A percentile compares a stretch with the other conserved stretches of the same genome.
Conservation (phyloP, 2,797 vertebrate genomes). For the Hephaestus fuliginosus region DNA sequence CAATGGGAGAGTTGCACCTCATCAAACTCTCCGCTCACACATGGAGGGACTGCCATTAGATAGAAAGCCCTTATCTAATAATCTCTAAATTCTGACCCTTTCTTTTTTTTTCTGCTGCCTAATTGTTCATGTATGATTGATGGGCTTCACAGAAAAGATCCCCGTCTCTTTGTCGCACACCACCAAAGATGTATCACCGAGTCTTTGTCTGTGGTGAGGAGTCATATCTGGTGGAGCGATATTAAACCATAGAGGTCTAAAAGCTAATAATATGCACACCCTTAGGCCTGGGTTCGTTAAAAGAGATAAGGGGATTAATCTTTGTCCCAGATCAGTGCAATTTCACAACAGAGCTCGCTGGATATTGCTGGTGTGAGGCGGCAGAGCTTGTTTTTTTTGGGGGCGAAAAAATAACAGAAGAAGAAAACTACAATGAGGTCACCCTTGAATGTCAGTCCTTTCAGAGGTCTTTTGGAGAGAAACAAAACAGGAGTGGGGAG, state of each 20-base stretch:
- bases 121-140: constrained; percentile 68
- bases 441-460: constrained; percentile 59
- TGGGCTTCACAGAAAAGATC: constrained; percentile 44
- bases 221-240: constrained; percentile 61
- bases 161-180: constrained; percentile 36
- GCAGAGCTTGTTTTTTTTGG: constrained; percentile 35
- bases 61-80: constrained; percentile 35
- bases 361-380: constrained; percentile 50
- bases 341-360: constrained; percentile 56
- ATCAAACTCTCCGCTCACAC: constrained; percentile 27
- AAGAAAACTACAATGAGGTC: constrained; percentile 57
- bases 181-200: constrained; percentile 49
- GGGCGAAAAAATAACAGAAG: constrained; percentile 23
- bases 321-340: constrained; percentile 66
- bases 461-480: constrained; percentile 51
- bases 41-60: constrained; percentile 24
- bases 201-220: constrained; percentile 58
- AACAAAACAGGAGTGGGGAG: constrained; percentile 45
- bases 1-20: constrained; percentile 37
- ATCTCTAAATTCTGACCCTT: constrained; percentile 42
- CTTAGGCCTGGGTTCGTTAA: constrained; percentile 65
- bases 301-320: constrained; percentile 74
- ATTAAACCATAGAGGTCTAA: constrained; percentile 69
- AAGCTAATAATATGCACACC: constrained; percentile 75
- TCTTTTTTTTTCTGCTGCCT: constrained; percentile 33